Base-by-base conservation (phyloP, 2,888 invertebrate species). In the Maniola hyperantus region DNA sequence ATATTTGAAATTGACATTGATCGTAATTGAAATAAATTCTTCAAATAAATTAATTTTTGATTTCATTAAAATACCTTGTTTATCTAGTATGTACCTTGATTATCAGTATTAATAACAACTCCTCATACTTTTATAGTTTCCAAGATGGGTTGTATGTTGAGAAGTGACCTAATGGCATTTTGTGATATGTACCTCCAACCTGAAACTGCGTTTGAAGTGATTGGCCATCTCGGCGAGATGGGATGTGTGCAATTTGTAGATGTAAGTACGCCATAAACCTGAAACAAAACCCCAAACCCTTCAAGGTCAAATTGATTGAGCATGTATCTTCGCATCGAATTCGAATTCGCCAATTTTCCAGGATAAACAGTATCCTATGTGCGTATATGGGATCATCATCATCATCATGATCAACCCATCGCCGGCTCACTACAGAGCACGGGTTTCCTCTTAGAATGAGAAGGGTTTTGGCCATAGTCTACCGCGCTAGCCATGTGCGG, bases 121-220 rank as follows among this genome's bases (percentile, higher is more conserved):
- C 4, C 13, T 46, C n/a, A 18, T 18, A 48, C 1, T 18, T 11
- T 13, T 0, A 18, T 48, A 18, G n/a, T 58, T 11, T 55, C 13
- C n/a, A 76, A 67, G 67, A 88, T 89, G 88, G 84, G 85, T 20
- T 79, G 72, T 63, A 94, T 97, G 93, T 95, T 97, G 78, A 94
- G 97, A 64, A 97, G 97, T 83, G 97, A 97, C 81, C 93, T 94
- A 76, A 98, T 98, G 97, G 94, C 95, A 44, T 92, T 97, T 75
- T 96, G 96, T 88, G 97, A 98, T 85, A 94, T 99, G 80, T 98
- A 97, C 83, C 94, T 99, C 69, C 98, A 98, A 82, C 97, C 97
- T 2, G 98, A 99, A 85, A 96, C 97, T 0, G 97, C 98, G 0
- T 99, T 98, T 84, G 95, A 96, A 71, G 96, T 97, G 66, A 94